These are phyloP conservation scores for Choloepus didactylus DNA, from an alignment of 2,797 vertebrate species.

Conservation along the genomic window DNA sequence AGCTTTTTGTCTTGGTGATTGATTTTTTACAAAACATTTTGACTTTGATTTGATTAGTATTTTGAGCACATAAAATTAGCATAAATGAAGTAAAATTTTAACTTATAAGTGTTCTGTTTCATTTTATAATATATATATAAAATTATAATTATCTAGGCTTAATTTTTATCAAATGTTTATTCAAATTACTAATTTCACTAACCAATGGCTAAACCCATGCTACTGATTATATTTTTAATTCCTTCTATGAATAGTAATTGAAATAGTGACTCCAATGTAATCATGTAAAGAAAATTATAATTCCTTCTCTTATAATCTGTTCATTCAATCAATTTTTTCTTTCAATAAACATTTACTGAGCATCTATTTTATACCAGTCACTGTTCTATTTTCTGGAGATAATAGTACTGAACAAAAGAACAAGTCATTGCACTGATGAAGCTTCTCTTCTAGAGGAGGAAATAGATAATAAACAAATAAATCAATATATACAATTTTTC, in stretches of 20 bases:
- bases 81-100: neutral
- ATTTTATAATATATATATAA: neutral
- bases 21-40: neutral
- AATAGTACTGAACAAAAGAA: neutral
- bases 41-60: neutral
- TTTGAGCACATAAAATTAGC: constrained; percentile 30
- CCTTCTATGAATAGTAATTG: neutral
- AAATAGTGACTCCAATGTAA: neutral
- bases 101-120: neutral
- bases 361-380: neutral
- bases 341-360: neutral
- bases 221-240: neutral
- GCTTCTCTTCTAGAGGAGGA: neutral
- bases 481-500: neutral
- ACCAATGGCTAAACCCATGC: neutral
- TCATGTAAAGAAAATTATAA: neutral
- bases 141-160: neutral
- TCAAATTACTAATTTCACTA: neutral
- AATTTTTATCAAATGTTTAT: constrained; percentile 10
- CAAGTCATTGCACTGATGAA: neutral
- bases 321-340: neutral
- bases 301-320: neutral
- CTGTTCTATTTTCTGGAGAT: neutral
- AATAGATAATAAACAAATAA: neutral
- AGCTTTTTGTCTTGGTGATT: too few species aligned